These are phyloP conservation scores for Myodes glareolus DNA, from an alignment of 2,113 vertebrate genomes.

Conservation along the genomic window DNA sequence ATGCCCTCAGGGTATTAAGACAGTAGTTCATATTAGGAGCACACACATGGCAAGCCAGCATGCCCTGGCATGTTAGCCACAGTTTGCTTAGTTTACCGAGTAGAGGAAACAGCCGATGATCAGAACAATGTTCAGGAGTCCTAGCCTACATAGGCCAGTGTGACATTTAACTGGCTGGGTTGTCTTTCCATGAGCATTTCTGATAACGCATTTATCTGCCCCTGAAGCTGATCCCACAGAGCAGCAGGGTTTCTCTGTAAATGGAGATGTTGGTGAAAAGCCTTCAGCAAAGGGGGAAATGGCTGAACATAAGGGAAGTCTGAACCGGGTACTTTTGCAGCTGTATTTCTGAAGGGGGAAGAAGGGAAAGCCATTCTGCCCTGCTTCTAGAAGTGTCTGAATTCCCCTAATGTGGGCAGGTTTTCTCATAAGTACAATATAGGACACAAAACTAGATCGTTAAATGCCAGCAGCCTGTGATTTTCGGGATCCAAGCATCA, in stretches of 20 bases:
- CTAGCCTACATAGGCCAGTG: constrained; percentile 33
- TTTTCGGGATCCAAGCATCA: not conserved
- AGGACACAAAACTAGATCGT: not conserved
- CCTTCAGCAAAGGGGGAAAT: constrained; percentile 19
- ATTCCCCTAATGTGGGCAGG: not conserved
- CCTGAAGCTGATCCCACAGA: constrained; percentile 46
- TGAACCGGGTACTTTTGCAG: not conserved
- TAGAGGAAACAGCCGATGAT: constrained; percentile 30
- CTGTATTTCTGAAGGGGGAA: not conserved
- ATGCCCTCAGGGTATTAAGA: not conserved
- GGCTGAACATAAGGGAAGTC: not conserved
- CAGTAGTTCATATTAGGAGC: not conserved
- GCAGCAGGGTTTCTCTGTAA: not conserved
- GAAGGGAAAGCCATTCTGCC: not conserved
- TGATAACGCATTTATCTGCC: not conserved
- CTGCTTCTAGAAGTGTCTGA: not conserved
- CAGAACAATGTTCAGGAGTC: constrained; percentile 21
- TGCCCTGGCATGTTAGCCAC: not conserved
- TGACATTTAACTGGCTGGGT: constrained; percentile 62
- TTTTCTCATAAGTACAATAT: not conserved
- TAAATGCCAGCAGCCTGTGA: not conserved
- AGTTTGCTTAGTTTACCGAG: constrained; percentile 41
- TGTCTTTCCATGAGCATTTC: constrained; percentile 71
- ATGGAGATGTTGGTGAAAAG: not conserved
- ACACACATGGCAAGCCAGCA: not conserved